These are phyloP conservation scores for Pantherophis alleghaniensis DNA, from an alignment of 2,797 vertebrate species.

Conservation along the genomic window DNA sequence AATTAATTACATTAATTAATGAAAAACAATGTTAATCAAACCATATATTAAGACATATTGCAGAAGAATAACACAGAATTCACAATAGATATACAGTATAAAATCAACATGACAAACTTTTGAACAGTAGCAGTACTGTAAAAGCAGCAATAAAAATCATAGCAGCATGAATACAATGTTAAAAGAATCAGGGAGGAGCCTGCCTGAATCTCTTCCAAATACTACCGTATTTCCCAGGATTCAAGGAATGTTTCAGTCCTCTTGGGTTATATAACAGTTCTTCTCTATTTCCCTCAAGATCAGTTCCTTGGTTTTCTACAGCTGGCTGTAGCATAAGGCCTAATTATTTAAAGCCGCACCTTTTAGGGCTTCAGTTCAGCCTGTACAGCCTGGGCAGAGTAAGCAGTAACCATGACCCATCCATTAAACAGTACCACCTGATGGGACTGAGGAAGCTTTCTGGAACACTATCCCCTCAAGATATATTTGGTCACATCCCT, in stretches of 20 bases:
- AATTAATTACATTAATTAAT: no score
- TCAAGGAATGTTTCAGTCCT: no score
- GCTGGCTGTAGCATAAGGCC: neutral
- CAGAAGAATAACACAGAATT: no score
- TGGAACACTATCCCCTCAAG: neutral
- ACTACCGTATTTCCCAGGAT: no score
- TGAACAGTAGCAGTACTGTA: no score
- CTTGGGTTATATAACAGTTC: no score
- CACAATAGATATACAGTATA: no score
- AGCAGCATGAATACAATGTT: no score
- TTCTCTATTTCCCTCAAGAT: neutral
- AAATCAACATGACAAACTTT: no score
- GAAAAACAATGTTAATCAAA: no score
- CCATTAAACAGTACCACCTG: neutral
- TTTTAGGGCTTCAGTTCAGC: neutral
- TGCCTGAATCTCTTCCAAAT: neutral
- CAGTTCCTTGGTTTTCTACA: neutral
- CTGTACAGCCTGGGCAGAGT: neutral
- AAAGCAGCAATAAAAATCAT: no score
- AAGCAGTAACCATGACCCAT: neutral
- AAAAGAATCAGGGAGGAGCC: neutral
- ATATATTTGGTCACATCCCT: neutral
- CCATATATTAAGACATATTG: no score
- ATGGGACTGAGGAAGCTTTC: neutral
- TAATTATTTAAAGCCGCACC: neutral